Base-by-base conservation (phyloP, 2,797 vertebrate genomes). In the Danio tinwini region DNA sequence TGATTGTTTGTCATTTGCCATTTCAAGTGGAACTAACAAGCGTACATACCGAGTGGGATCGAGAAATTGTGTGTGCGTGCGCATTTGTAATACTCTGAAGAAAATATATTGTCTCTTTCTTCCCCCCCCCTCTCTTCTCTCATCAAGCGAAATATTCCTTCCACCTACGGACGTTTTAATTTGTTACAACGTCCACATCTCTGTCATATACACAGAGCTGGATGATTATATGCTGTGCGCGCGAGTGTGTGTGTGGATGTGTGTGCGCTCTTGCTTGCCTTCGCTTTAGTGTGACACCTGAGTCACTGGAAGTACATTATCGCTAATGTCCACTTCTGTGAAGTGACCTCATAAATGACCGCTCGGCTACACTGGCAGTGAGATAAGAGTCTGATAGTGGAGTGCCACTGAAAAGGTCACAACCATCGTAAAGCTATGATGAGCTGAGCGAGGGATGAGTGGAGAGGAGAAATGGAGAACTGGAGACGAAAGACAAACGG, bases 1-100 rank as follows among this genome's bases (percentile, higher is more conserved):
- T 91, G 88, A 92, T 90, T 93, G 90, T 92, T 92, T 92, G 91
- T 92, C 89, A 91, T 92, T 92, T 92, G 90, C 87, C 88, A 90
- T 91, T 90, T 92, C 90, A 89, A 92, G 90, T 93, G 91, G 92
- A 93, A 94, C 92, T 93, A 93, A 94, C 90, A 93, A 92, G 92
- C 89, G 89, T 88, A 89, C 92, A 90, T 90, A 91, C 90, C 74
- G 85, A 87, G 85, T 84, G 86, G 85, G 85, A 83, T 82, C 82
- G 83, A 90, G 83, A 87, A 85, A 88, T 83, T 87, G 86, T 64
- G 81, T 74, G 80, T 86, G 87, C 85, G 88, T 80, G 82, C 86
- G 87, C 81, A 39, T 70, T 78, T 59, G 84, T 87, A 81, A 87
- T 76, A 84, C 85, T 88, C 71, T 77, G 76, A 71, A 85, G 85